phyloP scores from a whole-genome alignment of 2,797 vertebrate genomes.

The Acipenser oxyrinchus region DNA sequence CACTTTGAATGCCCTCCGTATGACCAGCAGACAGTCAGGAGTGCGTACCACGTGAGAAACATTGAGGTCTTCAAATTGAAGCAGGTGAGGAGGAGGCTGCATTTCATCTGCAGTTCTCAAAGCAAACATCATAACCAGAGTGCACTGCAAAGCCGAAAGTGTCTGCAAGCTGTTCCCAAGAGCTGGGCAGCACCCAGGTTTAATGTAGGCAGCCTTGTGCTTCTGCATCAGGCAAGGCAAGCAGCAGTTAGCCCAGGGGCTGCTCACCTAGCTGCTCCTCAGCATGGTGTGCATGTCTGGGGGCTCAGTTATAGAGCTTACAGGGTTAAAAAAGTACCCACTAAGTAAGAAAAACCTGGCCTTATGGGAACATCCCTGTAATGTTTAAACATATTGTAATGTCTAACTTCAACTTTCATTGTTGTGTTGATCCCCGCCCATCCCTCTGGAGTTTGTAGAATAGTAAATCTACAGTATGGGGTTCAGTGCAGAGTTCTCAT shows the following conservation, averaged over 20 bases:
- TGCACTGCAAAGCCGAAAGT: too few relatives aligned
- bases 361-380: too few relatives aligned
- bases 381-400: too few relatives aligned
- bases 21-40: conserved; percentile 79
- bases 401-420: neutral
- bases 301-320: too few relatives aligned
- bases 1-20: conserved; percentile 94
- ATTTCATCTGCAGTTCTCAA: neutral
- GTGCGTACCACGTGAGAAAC: conserved; percentile 90
- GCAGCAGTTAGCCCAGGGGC: neutral
- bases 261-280: too few relatives aligned
- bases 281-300: too few relatives aligned
- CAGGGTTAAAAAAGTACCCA: too few relatives aligned
- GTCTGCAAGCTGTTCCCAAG: too few relatives aligned
- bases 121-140: neutral
- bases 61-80: conserved; percentile 93
- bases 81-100: conserved; percentile 62
- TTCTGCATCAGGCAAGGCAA: neutral
- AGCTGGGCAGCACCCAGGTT: neutral
- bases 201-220: neutral
- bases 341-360: too few relatives aligned
- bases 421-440: neutral
- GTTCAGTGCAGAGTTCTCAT: too few relatives aligned
- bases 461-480: too few relatives aligned
- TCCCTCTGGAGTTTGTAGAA: neutral